Percentiles rank a stretch among this genome's conserved stretches.
These are phyloP conservation scores for Albula goreensis DNA, from an alignment of 2,113 vertebrate genomes.

Conservation along the genomic window DNA sequence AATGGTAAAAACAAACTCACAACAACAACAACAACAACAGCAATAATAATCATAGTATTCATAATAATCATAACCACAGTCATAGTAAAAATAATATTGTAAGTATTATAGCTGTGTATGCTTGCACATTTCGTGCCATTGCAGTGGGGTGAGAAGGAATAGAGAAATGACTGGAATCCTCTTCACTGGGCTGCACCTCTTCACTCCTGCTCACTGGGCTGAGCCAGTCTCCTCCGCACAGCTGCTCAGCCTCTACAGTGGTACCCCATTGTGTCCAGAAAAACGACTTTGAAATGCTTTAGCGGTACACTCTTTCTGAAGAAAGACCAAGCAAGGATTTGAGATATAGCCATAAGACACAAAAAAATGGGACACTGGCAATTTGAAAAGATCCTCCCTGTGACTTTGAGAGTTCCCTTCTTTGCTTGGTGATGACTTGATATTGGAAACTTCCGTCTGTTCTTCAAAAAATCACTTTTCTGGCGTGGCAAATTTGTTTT, in stretches of 20 bases:
- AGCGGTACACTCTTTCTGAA: slow-evolving; percentile 66
- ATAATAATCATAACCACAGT: too few relatives aligned
- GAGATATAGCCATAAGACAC: slow-evolving; percentile 58
- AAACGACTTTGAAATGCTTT: slow-evolving; percentile 71
- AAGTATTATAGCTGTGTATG: too few relatives aligned
- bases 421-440: slow-evolving; percentile 70
- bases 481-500: slow-evolving; percentile 71
- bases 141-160: slow-evolving; percentile 38
- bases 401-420: slow-evolving; percentile 54
- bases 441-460: slow-evolving; percentile 63
- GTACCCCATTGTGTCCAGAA: slow-evolving; percentile 68
- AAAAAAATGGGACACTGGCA: slow-evolving; percentile 59
- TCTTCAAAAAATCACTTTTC: slow-evolving; percentile 49
- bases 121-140: slow-evolving; percentile 24
- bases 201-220: slow-evolving; percentile 33
- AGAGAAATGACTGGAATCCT: neutral
- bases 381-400: slow-evolving; percentile 52
- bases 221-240: slow-evolving; percentile 62
- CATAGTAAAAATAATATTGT: too few relatives aligned
- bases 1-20: too few relatives aligned
- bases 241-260: slow-evolving; percentile 66
- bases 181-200: slow-evolving; percentile 51
- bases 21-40: too few relatives aligned
- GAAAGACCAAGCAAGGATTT: slow-evolving; percentile 69
- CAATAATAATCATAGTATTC: too few relatives aligned